Evolutionary conservation across 2,888 invertebrate genomes (phyloP).

Genomic region (Macaria notata): DNA sequence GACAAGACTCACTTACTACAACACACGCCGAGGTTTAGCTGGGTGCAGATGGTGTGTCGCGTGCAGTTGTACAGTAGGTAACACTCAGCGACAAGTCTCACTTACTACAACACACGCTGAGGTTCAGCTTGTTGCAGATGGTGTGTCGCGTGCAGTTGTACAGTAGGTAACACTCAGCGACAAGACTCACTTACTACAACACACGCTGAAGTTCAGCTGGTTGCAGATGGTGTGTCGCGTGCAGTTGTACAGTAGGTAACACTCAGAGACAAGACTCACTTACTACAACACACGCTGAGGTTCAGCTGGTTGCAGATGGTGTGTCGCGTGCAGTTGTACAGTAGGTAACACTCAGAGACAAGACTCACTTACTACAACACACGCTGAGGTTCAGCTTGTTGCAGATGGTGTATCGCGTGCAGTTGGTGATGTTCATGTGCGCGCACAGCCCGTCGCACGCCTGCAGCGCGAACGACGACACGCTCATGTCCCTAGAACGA

Average conservation of each 20-base stretch:
- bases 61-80: conserved; percentile 48
- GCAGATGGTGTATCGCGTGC: conserved; percentile 66
- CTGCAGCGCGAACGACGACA: conserved; percentile 61
- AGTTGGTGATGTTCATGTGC: conserved; percentile 58
- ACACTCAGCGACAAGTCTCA: conserved; percentile 60
- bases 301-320: conserved; percentile 64
- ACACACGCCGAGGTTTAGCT: conserved; percentile 66
- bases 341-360: conserved; percentile 46
- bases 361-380: conserved; percentile 78
- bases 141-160: conserved; percentile 63
- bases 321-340: conserved; percentile 53
- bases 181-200: conserved; percentile 77
- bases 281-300: conserved; percentile 73
- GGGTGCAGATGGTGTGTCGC: conserved; percentile 58
- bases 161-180: conserved; percentile 45
- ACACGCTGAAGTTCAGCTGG: conserved; percentile 62
- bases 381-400: conserved; percentile 58
- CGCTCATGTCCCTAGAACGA: conserved; percentile 63
- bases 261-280: conserved; percentile 63
- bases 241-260: conserved; percentile 44
- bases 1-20: conserved; percentile 75
- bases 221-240: conserved; percentile 63
- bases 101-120: conserved; percentile 76
- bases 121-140: conserved; percentile 61
- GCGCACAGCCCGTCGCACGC: conserved; percentile 67